Percentiles rank a stretch among this genome's conserved stretches.
Evolutionary conservation across 2,797 vertebrate genomes (phyloP).

Genomic region (Cuniculus paca): DNA sequence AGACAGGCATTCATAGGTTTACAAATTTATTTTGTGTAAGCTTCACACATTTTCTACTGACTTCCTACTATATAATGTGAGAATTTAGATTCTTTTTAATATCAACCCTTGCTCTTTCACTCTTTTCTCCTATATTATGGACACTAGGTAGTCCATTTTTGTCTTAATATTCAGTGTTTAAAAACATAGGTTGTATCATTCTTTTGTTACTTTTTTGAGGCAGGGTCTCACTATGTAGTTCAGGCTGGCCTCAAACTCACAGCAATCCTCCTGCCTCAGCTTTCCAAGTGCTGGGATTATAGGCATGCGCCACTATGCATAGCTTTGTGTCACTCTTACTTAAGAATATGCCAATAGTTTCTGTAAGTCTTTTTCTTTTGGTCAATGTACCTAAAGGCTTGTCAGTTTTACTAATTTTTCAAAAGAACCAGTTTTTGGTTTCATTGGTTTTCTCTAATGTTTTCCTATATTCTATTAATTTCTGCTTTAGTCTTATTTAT

Average conservation of each 20-base stretch:
- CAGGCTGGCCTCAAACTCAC: background rate
- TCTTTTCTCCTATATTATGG: background rate
- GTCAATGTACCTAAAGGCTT: background rate
- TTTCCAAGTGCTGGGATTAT: background rate
- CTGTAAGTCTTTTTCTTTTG: background rate
- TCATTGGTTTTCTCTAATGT: background rate
- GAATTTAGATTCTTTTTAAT: background rate
- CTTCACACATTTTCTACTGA: background rate
- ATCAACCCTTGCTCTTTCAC: background rate
- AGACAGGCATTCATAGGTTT: background rate
- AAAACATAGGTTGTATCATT: background rate
- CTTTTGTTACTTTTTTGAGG: background rate
- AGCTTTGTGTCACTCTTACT: background rate
- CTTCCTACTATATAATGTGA: background rate
- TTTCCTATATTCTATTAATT: background rate
- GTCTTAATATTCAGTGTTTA: background rate
- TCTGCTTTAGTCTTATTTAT: background rate
- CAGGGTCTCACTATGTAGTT: background rate
- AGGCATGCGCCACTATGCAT: background rate
- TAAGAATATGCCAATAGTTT: background rate
- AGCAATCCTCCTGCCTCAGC: background rate
- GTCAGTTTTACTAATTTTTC: background rate
- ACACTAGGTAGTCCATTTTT: background rate
- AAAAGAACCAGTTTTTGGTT: constrained; percentile 16
- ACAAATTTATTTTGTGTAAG: background rate